A percentile compares a stretch with the other conserved stretches of the same genome.
Conservation (phyloP, 30 jellyfish, hydroid and myxozoan species). For the Hydractinia echinata region DNA sequence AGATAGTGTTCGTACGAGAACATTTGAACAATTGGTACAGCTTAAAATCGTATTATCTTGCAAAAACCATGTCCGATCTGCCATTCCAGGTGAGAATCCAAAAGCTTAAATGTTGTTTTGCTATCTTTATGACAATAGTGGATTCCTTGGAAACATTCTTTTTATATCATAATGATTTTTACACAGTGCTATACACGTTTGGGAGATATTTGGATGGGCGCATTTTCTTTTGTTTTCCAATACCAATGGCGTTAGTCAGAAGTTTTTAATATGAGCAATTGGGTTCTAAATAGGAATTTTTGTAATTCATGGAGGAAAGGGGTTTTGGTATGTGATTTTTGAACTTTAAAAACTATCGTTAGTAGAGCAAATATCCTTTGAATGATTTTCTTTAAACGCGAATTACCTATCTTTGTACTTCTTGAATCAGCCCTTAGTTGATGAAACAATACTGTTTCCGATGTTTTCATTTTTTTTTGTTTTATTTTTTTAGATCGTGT, state of each 20-base stretch:
- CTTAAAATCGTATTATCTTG: slow-evolving; percentile 86
- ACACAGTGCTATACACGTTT: background rate
- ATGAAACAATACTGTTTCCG: too few relatives aligned
- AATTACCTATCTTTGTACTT: too few relatives aligned
- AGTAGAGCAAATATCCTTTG: too few relatives aligned
- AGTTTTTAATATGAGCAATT: background rate
- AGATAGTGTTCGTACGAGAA: slow-evolving; percentile 85
- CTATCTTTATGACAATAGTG: background rate
- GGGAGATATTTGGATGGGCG: background rate
- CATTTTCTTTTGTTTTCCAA: background rate
- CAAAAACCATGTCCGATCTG: slow-evolving; percentile 97
- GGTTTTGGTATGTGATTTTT: too few relatives aligned
- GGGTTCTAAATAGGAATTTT: background rate
- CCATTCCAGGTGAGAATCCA: slow-evolving; percentile 83
- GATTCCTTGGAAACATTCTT: background rate
- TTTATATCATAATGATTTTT: background rate
- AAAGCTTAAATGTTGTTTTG: too few relatives aligned
- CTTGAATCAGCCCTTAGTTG: too few relatives aligned
- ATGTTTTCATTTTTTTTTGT: background rate
- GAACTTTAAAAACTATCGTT: too few relatives aligned
- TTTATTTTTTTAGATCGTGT: slow-evolving; percentile 47
- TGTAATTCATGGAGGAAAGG: background rate
- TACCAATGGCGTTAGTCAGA: background rate
- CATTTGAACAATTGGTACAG: slow-evolving; percentile 98
- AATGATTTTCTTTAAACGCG: too few relatives aligned